Percentiles rank a stretch among this genome's conserved stretches.
Conservation (phyloP, 1,140 invertebrate species). For the Glomeris maerens region DNA sequence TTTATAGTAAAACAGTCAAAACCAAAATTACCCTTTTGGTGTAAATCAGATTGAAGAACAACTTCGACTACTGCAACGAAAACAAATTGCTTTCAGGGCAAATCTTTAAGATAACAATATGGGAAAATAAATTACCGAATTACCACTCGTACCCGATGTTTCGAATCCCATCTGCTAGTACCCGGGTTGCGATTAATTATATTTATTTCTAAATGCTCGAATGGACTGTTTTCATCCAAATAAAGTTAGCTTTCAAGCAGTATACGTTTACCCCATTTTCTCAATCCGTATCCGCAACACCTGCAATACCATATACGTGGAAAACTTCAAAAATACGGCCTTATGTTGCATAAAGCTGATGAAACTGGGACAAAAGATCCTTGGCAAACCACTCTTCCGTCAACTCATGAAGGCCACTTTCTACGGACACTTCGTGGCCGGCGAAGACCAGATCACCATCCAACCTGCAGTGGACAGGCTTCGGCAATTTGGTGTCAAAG, state of each 20-base stretch:
- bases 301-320: not conserved
- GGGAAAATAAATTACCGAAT: no score
- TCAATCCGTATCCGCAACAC: not conserved
- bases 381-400: conserved; percentile 75
- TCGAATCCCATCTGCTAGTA: no score
- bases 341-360: conserved; percentile 53
- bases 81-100: no score
- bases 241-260: not conserved
- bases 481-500: conserved; percentile 89
- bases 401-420: conserved; percentile 85
- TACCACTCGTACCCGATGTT: no score
- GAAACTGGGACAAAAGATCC: conserved; percentile 58
- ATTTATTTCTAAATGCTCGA: no score
- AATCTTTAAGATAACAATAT: no score
- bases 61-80: no score
- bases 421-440: conserved; percentile 97
- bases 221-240: not conserved
- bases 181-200: no score
- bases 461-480: conserved; percentile 67
- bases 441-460: conserved; percentile 76
- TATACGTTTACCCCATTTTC: not conserved
- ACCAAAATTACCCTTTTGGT: no score
- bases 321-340: not conserved
- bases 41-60: no score
- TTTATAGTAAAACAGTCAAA: no score